A percentile compares a stretch with the other conserved stretches of the same genome.
Conservation (phyloP, 2,797 vertebrate genomes). For the Gymnodraco acuticeps region DNA sequence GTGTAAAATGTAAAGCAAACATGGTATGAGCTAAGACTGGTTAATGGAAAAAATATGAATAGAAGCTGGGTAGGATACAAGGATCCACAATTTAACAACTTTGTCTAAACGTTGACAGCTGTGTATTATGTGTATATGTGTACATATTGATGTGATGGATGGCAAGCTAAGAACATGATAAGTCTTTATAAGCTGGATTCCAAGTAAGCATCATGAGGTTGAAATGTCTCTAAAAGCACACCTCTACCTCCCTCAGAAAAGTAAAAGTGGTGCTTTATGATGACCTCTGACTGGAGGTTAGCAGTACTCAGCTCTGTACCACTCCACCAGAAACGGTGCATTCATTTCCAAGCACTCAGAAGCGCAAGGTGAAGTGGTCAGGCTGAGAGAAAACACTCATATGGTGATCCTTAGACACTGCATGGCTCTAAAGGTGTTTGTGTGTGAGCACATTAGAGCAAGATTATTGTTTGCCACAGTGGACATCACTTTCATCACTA, state of each 20-base stretch:
- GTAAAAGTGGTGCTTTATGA: background rate
- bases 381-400: background rate
- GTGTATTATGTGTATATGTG: too few species aligned
- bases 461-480: constrained; percentile 12
- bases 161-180: background rate
- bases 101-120: background rate
- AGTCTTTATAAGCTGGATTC: background rate
- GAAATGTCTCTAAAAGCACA: background rate
- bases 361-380: background rate
- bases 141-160: background rate
- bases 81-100: background rate
- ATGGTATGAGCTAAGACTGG: too few species aligned
- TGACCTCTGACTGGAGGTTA: background rate
- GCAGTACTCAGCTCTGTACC: too few species aligned
- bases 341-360: constrained; percentile 4
- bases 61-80: background rate
- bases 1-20: too few species aligned
- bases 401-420: constrained; percentile 6
- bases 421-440: constrained; percentile 11
- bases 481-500: constrained; percentile 13
- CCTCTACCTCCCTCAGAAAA: background rate
- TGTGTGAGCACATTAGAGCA: background rate
- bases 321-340: background rate
- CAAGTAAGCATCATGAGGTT: background rate
- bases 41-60: too few species aligned